Conservation (phyloP, 2,113 vertebrate genomes). For the Bucco capensis region DNA sequence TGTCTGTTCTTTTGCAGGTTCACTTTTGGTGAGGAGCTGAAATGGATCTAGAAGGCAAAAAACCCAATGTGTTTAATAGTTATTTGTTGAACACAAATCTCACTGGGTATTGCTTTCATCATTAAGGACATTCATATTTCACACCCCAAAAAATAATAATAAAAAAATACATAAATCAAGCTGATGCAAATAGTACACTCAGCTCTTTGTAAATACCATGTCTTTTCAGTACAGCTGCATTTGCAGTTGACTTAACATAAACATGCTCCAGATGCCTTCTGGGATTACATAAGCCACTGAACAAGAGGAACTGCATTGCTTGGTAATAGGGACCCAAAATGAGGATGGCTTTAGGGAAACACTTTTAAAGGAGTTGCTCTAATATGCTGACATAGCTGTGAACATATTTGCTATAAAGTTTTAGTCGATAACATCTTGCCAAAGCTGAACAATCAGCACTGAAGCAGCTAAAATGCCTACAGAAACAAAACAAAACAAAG, state of each 20-base stretch:
- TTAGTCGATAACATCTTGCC: background rate
- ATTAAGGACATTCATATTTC: slow-evolving; percentile 43
- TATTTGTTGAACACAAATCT: slow-evolving; percentile 38
- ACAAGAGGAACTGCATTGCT: background rate
- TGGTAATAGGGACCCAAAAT: background rate
- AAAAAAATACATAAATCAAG: background rate
- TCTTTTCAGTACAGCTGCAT: slow-evolving; percentile 27
- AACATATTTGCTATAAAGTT: background rate
- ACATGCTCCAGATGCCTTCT: slow-evolving; percentile 27
- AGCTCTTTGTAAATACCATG: slow-evolving; percentile 50
- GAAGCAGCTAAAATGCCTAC: background rate
- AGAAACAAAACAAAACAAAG: background rate
- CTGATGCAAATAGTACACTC: slow-evolving; percentile 36
- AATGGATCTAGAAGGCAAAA: slow-evolving; percentile 70
- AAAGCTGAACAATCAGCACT: background rate
- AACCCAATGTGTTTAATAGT: slow-evolving; percentile 22
- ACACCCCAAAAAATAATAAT: slow-evolving; percentile 32
- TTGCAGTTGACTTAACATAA: slow-evolving; percentile 34
- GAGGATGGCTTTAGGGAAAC: background rate
- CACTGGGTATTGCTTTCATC: slow-evolving; percentile 47
- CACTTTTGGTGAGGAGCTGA: slow-evolving; percentile 73
- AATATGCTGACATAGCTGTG: background rate
- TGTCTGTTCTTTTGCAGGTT: slow-evolving; percentile 51
- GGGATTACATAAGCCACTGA: background rate
- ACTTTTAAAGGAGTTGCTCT: slow-evolving; percentile 8